Base-by-base conservation (phyloP, 2,113 vertebrate species). In the Pseudorasbora parva region DNA sequence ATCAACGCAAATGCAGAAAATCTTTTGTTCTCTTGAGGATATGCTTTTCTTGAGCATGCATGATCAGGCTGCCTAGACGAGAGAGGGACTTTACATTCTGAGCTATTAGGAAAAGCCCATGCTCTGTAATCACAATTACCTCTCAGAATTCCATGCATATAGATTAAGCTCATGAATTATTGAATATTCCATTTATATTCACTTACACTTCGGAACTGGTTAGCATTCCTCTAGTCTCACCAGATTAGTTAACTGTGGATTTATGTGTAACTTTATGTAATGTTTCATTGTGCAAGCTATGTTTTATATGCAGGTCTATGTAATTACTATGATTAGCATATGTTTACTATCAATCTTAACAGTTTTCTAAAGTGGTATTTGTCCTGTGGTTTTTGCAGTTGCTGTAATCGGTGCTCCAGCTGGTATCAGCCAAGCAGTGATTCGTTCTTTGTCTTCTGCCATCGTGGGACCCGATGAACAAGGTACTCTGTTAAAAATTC, bases 381-480 rank as follows among this genome's bases (percentile, higher is more conserved):
- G 15, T 79, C 37, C 30, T 72, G 23, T 45, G 54, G 9, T 60
- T 57, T 37, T 1, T 74, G 4, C 62, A 91, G 88, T 87, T 73
- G 88, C 85, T 60, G 81, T 91, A 8, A 17, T 91, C 2, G 84
- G 83, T 6, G 79, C 83, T 49, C 90, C 88, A 9, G 54, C 86
- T 47, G 87, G 90, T 12, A 89, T 90, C 80, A 72, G 59, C 12
- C 86, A 89, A 80, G 87, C 90, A 41, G 90, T 91, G n/a, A 86
- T 89, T 68, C 86, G 90, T 19, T 91, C 90, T 54, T 60, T 88
- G 68, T 88, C 86, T 75, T 91, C 90, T 72, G 80, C 85, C 5
- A 86, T 91, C 10, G 87, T 90, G 21, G 90, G 71, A 47, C 84
- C 85, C 43, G 85, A 89, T 66, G 90, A 91, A 85, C 90, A 91